Percentiles rank a stretch among this genome's conserved stretches.
Evolutionary conservation across 2,113 vertebrate species (phyloP).

Genomic region (Morone chrysops): DNA sequence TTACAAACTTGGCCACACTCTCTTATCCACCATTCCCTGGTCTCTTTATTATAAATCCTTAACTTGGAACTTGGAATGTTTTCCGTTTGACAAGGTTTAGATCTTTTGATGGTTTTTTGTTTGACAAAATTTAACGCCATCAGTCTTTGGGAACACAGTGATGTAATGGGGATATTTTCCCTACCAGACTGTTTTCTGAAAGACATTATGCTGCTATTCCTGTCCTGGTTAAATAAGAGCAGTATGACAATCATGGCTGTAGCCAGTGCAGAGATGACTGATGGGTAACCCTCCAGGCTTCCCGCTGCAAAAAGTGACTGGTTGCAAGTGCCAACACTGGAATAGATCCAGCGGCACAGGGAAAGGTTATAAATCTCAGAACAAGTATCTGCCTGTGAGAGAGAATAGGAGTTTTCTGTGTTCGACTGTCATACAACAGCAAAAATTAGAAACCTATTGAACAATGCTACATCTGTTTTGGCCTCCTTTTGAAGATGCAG

Average conservation of each 20-base stretch:
- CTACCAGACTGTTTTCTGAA: constrained; percentile 58
- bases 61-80: constrained; percentile 32
- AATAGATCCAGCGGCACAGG: constrained; percentile 28
- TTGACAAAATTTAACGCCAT: constrained; percentile 44
- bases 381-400: constrained; percentile 37
- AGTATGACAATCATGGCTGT: constrained; percentile 28
- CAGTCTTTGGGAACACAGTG: constrained; percentile 61
- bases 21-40: constrained; percentile 27
- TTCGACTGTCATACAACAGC: constrained; percentile 16
- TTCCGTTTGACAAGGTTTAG: constrained; percentile 48
- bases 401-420: constrained; percentile 15
- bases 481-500: background rate
- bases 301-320: constrained; percentile 35
- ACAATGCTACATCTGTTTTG: constrained; percentile 13
- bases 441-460: background rate
- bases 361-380: constrained; percentile 39
- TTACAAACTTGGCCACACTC: constrained; percentile 58
- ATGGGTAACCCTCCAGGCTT: constrained; percentile 62
- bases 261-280: constrained; percentile 57
- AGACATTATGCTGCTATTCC: constrained; percentile 62
- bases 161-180: constrained; percentile 59
- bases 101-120: constrained; percentile 44
- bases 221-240: constrained; percentile 65
- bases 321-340: constrained; percentile 42
- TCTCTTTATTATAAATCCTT: constrained; percentile 58